Conservation (phyloP, 2,888 invertebrate species). For the Lathronympha strigana region DNA sequence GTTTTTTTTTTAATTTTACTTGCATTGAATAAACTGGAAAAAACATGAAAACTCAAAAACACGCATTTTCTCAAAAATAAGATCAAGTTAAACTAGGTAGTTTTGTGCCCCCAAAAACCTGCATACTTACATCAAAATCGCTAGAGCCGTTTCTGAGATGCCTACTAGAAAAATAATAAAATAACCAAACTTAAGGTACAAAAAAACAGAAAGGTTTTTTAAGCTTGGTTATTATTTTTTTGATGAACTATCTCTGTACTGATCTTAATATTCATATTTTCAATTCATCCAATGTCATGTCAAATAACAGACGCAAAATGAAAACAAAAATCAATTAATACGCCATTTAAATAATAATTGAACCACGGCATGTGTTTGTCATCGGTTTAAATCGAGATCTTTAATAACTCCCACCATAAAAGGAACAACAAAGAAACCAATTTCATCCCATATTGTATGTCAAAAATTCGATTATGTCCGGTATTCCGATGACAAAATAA, state of each 20-base stretch:
- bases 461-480: constrained; percentile 79
- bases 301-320: constrained; percentile 13
- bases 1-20: no score
- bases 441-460: constrained; percentile 79
- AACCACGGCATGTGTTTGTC: constrained; percentile 39
- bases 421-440: constrained; percentile 76
- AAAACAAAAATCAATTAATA: constrained; percentile 39
- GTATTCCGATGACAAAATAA: constrained; percentile 66
- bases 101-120: no score
- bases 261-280: neutral
- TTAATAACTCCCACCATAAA: constrained; percentile 65
- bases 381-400: constrained; percentile 50
- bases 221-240: no score
- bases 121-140: no score
- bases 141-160: no score
- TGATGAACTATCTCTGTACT: neutral
- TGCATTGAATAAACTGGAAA: no score
- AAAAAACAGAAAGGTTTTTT: no score
- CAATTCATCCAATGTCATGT: constrained; percentile 26
- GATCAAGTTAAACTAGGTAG: no score
- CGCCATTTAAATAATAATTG: constrained; percentile 39
- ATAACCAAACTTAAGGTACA: no score
- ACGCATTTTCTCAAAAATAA: no score
- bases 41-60: no score
- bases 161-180: no score